A percentile compares a stretch with the other conserved stretches of the same genome.
Conservation (phyloP, 2,113 vertebrate genomes). For the Toxotes chatareus region DNA sequence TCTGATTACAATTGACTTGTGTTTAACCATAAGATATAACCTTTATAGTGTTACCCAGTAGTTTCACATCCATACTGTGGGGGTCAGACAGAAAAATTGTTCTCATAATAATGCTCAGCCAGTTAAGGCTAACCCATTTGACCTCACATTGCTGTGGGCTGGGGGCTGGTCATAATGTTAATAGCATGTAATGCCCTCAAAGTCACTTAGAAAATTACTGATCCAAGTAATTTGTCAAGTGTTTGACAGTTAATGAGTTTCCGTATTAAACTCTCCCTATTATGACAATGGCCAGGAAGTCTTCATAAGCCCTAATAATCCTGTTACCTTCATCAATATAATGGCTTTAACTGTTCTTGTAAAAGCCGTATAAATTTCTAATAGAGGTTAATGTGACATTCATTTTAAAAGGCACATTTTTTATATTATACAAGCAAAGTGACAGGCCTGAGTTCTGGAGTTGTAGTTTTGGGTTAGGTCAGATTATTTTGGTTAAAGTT, state of each 20-base stretch:
- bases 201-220: conserved; percentile 38
- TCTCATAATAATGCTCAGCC: background rate
- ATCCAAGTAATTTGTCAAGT: conserved; percentile 39
- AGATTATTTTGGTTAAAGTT: conserved; percentile 2
- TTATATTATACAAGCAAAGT: background rate
- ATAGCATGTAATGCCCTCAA: conserved; percentile 22
- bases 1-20: background rate
- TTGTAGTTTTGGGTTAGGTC: background rate
- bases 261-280: conserved; percentile 41
- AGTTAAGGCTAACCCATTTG: background rate
- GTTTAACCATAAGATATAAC: background rate
- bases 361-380: conserved; percentile 7
- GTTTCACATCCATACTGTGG: background rate
- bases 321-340: conserved; percentile 29
- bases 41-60: background rate
- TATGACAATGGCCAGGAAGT: conserved; percentile 18
- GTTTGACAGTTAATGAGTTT: conserved; percentile 47
- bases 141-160: conserved; percentile 7
- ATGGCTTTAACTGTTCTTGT: conserved; percentile 24
- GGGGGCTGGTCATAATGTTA: conserved; percentile 13
- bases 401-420: conserved; percentile 2
- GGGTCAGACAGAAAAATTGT: background rate
- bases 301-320: conserved; percentile 34
- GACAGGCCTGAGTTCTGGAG: background rate
- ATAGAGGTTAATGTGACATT: conserved; percentile 5